Conservation (phyloP, 92 coral and sea anemone species). For the Palythoa grandis region DNA sequence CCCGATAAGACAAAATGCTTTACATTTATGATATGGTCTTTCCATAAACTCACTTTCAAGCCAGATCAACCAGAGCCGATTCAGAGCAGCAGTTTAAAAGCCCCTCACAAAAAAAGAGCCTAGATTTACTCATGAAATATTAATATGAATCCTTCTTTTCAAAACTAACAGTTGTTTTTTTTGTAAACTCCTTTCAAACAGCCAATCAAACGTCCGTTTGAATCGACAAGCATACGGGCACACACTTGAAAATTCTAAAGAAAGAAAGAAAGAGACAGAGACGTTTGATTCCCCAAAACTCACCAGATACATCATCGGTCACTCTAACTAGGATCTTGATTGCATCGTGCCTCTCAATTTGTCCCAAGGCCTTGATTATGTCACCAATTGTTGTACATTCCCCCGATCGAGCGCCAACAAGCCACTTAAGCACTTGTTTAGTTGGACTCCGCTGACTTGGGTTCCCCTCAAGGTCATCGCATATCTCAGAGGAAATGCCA, state of each 20-base stretch:
- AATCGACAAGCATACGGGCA: no score
- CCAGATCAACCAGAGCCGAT: no score
- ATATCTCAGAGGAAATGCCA: conserved; percentile 7
- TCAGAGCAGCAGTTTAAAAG: no score
- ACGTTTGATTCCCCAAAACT: neutral
- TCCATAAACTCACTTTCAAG: no score
- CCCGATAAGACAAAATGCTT: neutral
- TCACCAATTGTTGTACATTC: neutral
- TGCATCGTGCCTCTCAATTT: conserved; percentile 20
- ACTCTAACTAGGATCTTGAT: neutral
- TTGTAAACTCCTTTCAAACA: no score
- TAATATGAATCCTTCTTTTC: no score
- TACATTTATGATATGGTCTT: no score
- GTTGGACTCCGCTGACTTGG: conserved; percentile 5
- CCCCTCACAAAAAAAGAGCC: no score
- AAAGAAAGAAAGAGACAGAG: neutral
- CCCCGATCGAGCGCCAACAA: neutral
- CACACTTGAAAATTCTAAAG: neutral
- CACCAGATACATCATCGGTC: neutral
- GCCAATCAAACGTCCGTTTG: no score
- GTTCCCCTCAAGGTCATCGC: neutral
- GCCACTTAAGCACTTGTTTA: conserved; percentile 15
- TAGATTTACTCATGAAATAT: no score
- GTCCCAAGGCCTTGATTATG: neutral
- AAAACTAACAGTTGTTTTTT: no score